Evolutionary conservation across 2,888 invertebrate genomes (phyloP), one percentile per base, ranked within the genome.

Genomic region (Lypha dubia): DNA sequence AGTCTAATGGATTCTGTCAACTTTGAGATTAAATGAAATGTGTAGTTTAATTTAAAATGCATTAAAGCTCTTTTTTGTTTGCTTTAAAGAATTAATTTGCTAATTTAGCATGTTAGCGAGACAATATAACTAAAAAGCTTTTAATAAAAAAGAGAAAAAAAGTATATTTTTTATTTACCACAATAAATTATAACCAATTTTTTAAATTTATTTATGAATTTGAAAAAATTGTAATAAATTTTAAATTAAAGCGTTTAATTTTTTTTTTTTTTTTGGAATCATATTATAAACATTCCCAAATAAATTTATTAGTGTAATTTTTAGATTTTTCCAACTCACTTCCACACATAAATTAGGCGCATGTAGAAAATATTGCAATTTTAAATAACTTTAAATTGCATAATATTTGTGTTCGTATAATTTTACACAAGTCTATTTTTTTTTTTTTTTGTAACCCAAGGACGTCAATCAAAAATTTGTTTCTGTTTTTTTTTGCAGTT

Each of bases 321-420:
- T 9, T 51, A 41, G 11, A n/a, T 15, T 79, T 38, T 70, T 15
- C 11, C 11, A 44, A 22, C 49, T 77, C 24, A 49, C 68, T 68
- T 38, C 17, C 46, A 24, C 46, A 24, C 58, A 49, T 46, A 63
- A 49, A 60, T 62, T 35, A n/a, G n/a, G n/a, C n/a, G n/a, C n/a
- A 80, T 46, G 7, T 32, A 13, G 5, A 44, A 68, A 62, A 73
- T 62, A 32, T 56, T 60, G 49, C 58, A 68, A 68, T 79, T 71
- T 77, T 60, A 84, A 41, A 62, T 68, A 77, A 73, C 53, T 80
- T 73, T 44, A 77, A 71, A 84, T 81, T 84, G 63, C 77, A 80
- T 77, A 77, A 84, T 44, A 32, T 80, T 76, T 53, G 17, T 22
- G 9, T 53, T 44, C 35, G 35, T 13, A 63, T 24, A 56, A 22